Percentiles rank a stretch among this genome's conserved stretches.
Conservation (phyloP, 2,888 invertebrate species). For the Drosophila pseudotakahashii region DNA sequence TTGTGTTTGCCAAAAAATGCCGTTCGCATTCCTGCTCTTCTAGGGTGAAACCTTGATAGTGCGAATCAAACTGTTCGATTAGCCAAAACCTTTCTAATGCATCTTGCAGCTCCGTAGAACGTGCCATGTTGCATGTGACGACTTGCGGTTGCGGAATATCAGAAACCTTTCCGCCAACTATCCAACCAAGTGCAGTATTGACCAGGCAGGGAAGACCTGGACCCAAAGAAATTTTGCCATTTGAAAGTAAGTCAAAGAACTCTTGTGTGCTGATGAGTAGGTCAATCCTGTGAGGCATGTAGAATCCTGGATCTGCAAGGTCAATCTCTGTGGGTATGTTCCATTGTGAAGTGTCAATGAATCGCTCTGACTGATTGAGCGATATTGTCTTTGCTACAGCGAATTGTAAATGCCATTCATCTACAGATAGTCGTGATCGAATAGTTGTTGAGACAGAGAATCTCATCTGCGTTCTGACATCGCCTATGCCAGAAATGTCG, state of each 20-base stretch:
- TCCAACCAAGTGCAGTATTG: background rate
- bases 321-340: background rate
- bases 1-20: background rate
- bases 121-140: background rate
- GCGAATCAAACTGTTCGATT: too few species aligned
- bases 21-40: background rate
- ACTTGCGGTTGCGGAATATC: background rate
- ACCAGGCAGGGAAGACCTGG: too few species aligned
- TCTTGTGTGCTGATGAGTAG: too few species aligned
- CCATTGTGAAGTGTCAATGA: background rate
- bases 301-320: background rate
- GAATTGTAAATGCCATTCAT: background rate
- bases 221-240: too few species aligned
- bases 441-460: background rate
- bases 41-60: background rate
- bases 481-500: background rate
- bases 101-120: background rate
- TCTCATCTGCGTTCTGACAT: background rate
- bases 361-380: background rate
- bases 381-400: background rate
- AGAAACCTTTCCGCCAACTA: background rate
- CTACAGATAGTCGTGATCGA: background rate
- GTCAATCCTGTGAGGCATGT: too few species aligned
- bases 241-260: too few species aligned
- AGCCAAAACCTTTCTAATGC: too few species aligned